Conservation (phyloP, 2,797 vertebrate genomes). For the Mormyrus hasselquistii region DNA sequence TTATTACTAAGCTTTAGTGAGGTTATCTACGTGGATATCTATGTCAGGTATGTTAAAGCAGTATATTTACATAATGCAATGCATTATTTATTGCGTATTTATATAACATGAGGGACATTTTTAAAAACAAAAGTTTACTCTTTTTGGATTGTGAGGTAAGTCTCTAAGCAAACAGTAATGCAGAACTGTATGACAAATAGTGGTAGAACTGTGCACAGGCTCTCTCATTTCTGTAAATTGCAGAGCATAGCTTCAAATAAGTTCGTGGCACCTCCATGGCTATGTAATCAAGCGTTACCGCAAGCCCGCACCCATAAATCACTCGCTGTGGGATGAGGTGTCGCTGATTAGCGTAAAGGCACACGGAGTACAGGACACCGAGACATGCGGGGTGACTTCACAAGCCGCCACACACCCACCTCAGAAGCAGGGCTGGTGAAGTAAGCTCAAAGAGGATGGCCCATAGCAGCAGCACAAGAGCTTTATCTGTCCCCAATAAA, state of each 20-base stretch:
- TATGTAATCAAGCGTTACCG: slow-evolving; percentile 10
- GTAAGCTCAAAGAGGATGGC: not conserved
- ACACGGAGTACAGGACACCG: not conserved
- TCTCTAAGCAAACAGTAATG: not conserved
- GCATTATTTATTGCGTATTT: not conserved
- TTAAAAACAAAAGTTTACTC: not conserved
- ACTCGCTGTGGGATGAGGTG: not conserved
- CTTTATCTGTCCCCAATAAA: not conserved
- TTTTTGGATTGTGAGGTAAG: not conserved
- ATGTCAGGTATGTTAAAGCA: not conserved
- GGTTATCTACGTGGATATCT: not conserved
- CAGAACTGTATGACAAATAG: not conserved
- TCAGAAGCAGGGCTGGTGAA: not conserved
- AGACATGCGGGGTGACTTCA: not conserved
- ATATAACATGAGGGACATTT: not conserved
- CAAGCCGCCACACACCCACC: not conserved
- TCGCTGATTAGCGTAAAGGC: slow-evolving; percentile 13
- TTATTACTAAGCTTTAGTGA: not conserved
- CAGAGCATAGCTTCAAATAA: not conserved
- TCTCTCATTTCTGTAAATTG: not conserved
- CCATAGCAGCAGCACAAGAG: not conserved
- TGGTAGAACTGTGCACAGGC: not conserved
- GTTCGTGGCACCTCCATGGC: not conserved
- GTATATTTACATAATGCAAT: not conserved
- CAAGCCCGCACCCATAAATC: slow-evolving; percentile 16